Base-by-base conservation (phyloP, 2,797 vertebrate species). In the Chloroceryle amazona region DNA sequence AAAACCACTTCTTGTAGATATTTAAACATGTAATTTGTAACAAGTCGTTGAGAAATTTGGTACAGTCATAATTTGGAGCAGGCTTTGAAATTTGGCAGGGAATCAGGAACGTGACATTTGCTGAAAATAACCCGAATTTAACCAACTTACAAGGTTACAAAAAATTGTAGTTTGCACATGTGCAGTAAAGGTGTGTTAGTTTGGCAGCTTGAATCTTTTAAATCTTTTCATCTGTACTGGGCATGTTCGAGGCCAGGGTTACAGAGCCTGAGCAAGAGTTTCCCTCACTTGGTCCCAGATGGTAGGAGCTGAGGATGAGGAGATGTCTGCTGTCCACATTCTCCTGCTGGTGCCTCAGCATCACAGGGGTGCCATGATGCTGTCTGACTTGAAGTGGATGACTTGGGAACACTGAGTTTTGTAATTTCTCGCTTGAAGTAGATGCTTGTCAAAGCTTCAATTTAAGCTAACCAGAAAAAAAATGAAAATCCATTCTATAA, bases 211-310 rank as follows among this genome's bases (percentile, higher is more conserved):
- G 41, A 61, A 57, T 67, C 39, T 80, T 65, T 44, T 18, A 31
- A 75, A 47, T 26, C 26, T 62, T 86, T 86, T 81, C 41, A 41
- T 70, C 68, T 58, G 29, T 55, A 33, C 37, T 47, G 55, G 31
- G 22, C 37, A 4, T 16, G 25, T 52, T 83, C 0, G 1, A 47
- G 61, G 49, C 35, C 0, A 2, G 22, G 47, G 26, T 23, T 70
- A 33, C 55, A 86, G 73, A 86, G 42, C 49, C 16, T 16, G 14
- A 26, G 20, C 54, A 57, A 31, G 37, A 68, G 5, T 42, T 89
- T 61, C 18, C 28, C 29, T 61, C 55, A 15, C 15, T 81, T 33
- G 25, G 60, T 70, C 55, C 46, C 88, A 89, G 55, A 21, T 58
- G 78, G 33, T 83, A 37, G 46, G 33, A 91, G 14, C n/a, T n/a